Base-by-base conservation (phyloP, 1,140 invertebrate genomes). In the Drosophila pseudoobscura region DNA sequence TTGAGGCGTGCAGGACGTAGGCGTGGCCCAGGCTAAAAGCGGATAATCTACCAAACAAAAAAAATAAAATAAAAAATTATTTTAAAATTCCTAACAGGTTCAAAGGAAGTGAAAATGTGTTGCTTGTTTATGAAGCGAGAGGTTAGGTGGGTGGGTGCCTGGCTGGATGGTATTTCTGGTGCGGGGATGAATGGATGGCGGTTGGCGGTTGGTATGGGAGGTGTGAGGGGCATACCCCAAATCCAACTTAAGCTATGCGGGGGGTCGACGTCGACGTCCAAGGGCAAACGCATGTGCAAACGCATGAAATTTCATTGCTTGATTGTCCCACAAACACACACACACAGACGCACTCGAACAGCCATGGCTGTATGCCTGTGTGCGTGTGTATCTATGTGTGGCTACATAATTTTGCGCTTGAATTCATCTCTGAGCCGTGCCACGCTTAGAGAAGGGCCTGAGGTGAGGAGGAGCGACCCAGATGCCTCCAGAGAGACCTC, bases 271-370 rank as follows among this genome's bases (percentile, higher is more conserved):
- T 51, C 59, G 49, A 49, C 59, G 50, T 22, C 59, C 51, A 46
- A 53, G 61, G 62, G 51, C 59, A 78, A 85, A 87, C 78, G 82
- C 82, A 85, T 85, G 82, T 87, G 82, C 78, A 85, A 85, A 85
- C 83, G 82, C 78, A 87, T 88, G 83, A 88, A 88, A 88, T 88
- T 88, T 88, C 83, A 88, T 88, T 83, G 83, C 83, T 88, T 88
- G 83, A 88, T 88, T 88, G 83, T 88, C 78, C 80, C 76, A 73
- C 75, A 73, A 83, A 84, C 68, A 75, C 56, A 31, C 56, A n/a
- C 45, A 13, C 43, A 26, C 35, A 54, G 17, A 46, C 41, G 9
- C 44, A 52, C 51, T 24, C 49, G 7, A 39, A n/a, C 45, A 31
- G 61, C 35, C 56, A 2, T 35, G 35, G 29, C 31, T 39, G 26